Evolutionary conservation across 1,140 invertebrate species (phyloP), one percentile per base, ranked within the genome.

Genomic region (Carcinoscorpius rotundicauda): DNA sequence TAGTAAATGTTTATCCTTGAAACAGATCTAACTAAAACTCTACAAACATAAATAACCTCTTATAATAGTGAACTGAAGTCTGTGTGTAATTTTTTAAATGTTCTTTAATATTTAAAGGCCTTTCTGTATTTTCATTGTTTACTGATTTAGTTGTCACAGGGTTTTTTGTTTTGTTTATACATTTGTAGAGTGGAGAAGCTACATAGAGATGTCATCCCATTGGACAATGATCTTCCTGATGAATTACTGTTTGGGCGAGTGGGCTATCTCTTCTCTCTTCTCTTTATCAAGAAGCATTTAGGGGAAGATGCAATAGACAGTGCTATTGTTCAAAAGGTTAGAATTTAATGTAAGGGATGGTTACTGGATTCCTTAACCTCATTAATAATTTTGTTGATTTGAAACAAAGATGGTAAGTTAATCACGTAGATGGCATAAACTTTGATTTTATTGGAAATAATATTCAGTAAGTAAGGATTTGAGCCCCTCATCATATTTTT

Each of bases 171-270:
- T 29, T 29, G 29, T 29, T 29, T 29, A 29, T 29, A 29, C 29
- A 29, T 29, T 66, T 70, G 5, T 55, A 78, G 77, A 58, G 63
- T 78, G 49, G 67, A 67, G 49, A 66, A 66, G 6, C 51, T 77
- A 49, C 67, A 72, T 49, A 61, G 65, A 9, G 62, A 67, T 52
- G 67, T 63, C 1, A 63, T 66, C n/a, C 10, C 56, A 5, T n/a
- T 56, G 4, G 6, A 60, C 5, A 60, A 29, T 62, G 77, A 80
- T 64, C 73, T 87, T 52, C 84, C 88, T 3, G 87, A 93, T 82
- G 91, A 94, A 78, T 73, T 92, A 51, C 76, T 95, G 5, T 93
- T 90, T 81, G 91, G 92, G 29, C 81, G 88, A 74, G 82, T 81
- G 74, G 92, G 92, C 49, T 93, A 89, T 77, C 76, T 96, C n/a